Percentiles rank a stretch among this genome's conserved stretches.
Evolutionary conservation across 2,113 vertebrate species (phyloP).

Genomic region (Sebastes fasciatus): DNA sequence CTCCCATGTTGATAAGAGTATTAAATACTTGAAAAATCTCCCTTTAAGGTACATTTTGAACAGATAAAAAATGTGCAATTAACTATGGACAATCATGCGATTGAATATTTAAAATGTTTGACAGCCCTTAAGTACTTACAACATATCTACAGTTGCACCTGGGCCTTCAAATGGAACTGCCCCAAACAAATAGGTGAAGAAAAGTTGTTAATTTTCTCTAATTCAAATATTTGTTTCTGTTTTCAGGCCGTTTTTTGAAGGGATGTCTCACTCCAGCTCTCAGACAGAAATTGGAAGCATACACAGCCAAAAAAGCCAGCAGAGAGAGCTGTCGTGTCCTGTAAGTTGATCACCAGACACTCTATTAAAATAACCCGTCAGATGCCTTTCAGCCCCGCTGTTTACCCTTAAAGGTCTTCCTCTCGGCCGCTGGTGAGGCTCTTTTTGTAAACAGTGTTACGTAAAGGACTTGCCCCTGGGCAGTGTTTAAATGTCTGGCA

Average conservation of each 20-base stretch:
- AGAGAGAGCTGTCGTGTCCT: constrained; percentile 72
- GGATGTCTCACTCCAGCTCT: constrained; percentile 87
- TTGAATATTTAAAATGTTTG: too few relatives aligned
- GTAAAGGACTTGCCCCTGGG: constrained; percentile 45
- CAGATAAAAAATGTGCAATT: too few relatives aligned
- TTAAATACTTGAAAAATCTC: too few relatives aligned
- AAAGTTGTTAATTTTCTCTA: neutral
- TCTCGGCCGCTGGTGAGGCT: constrained; percentile 17
- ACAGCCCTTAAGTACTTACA: too few relatives aligned
- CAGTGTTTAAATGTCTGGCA: constrained; percentile 48
- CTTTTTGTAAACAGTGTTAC: constrained; percentile 50
- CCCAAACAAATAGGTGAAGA: too few relatives aligned
- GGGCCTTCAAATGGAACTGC: neutral
- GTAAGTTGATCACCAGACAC: constrained; percentile 74
- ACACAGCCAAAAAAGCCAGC: constrained; percentile 83
- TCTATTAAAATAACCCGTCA: constrained; percentile 18
- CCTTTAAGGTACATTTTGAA: too few relatives aligned
- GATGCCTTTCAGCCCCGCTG: constrained; percentile 23
- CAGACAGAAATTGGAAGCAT: constrained; percentile 86
- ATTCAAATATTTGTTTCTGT: constrained; percentile 32
- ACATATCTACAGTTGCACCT: neutral
- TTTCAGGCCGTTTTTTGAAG: constrained; percentile 86
- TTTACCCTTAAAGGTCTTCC: constrained; percentile 34
- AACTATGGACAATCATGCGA: too few relatives aligned
- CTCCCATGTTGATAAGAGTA: too few relatives aligned